Evolutionary conservation across 2,113 vertebrate species (phyloP), one percentile per base, ranked within the genome.

Genomic region (Catharus minimus): DNA sequence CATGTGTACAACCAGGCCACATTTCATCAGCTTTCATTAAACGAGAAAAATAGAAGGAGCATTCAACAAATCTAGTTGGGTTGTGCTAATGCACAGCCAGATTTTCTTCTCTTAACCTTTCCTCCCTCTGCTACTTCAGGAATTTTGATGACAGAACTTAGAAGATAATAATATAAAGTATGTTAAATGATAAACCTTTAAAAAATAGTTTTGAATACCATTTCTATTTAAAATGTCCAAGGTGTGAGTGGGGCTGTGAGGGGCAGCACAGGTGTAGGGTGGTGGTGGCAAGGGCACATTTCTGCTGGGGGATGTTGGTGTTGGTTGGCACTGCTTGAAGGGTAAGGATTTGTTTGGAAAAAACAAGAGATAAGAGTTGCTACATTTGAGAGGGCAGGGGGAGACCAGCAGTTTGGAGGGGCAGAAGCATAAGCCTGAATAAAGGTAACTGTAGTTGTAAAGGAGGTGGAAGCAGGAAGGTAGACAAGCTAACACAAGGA

Each of bases 11-110:
- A 53, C 32, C 0, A 0, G 30, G 57, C 49, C 27, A 66, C 13
- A 18, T 84, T 77, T 75, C 60, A 65, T 91, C 76, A 88, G 46
- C 46, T 24, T 81, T 81, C 64, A 60, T 94, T 91, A 58, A 81
- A 76, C 7, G 53, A 76, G 72, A 65, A 76, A 84, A 94, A 66
- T 6, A 56, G 47, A 71, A 71, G 50, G 10, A 80, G 6, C 27
- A 61, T 50, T 50, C 49, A 50, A 16, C 43, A 68, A 41, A 56
- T 52, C 55, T 73, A 58, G 19, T 30, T 62, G 55, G 3, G 15
- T 65, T 78, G 24, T 56, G 28, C 43, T 74, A 11, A 7, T 58
- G 15, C 22, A 52, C n/a, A 92, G 43, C 23, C 58, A 86, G 56
- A 62, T 46, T 18, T 50, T 67, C 66, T 62, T 62, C 39, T 86